Evolutionary conservation across 2,113 vertebrate genomes (phyloP).

Genomic region (Oreochromis niloticus): DNA sequence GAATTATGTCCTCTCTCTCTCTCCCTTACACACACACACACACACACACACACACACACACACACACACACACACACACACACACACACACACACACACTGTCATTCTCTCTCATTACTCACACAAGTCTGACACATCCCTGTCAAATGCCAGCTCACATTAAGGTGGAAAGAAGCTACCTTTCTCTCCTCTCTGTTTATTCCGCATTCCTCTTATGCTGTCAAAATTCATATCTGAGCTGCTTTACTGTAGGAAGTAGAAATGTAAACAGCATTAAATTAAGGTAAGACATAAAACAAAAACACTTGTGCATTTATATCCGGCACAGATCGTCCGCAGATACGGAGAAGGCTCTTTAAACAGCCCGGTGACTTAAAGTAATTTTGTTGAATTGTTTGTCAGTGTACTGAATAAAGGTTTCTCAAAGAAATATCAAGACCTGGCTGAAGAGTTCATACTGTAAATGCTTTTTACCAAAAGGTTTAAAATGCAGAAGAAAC

Average conservation of each 20-base stretch:
- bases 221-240: background rate
- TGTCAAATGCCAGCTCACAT: constrained; percentile 56
- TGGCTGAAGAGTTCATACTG: background rate
- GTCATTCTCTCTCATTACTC: constrained; percentile 61
- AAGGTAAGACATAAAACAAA: background rate
- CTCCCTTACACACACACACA: background rate
- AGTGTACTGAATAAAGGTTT: background rate
- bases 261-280: background rate
- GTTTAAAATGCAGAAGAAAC: background rate
- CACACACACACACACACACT: background rate
- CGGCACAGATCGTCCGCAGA: background rate
- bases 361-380: accelerated
- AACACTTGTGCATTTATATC: background rate
- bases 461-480: background rate
- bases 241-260: background rate
- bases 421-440: background rate
- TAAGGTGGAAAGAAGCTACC: constrained; percentile 47
- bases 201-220: background rate
- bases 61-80: background rate
- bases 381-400: background rate
- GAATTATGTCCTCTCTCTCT: background rate
- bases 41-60: background rate
- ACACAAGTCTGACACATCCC: constrained; percentile 54
- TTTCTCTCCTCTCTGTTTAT: constrained; percentile 22
- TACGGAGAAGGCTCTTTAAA: background rate